phyloP scores from a whole-genome alignment of 2,797 vertebrate genomes.

The Tangara arthus region DNA sequence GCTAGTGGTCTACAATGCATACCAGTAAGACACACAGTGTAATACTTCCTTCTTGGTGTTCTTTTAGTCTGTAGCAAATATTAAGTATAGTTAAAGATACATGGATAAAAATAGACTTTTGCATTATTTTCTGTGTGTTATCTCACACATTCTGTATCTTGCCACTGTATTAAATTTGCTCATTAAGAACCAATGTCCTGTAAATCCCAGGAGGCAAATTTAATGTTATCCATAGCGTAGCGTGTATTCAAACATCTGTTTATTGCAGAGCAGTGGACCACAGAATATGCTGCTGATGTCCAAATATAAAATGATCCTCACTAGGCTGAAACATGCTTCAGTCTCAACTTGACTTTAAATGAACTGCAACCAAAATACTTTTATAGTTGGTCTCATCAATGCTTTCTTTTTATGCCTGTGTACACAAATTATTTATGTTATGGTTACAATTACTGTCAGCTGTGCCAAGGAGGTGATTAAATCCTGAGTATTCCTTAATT shows the following conservation, averaged over 20 bases:
- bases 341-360: conserved; percentile 1
- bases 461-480: neutral
- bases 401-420: neutral
- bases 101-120: neutral
- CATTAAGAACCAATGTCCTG: conserved; percentile 61
- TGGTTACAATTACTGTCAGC: neutral
- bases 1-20: neutral
- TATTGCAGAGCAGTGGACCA: conserved; percentile 39
- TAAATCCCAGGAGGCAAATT: conserved; percentile 47
- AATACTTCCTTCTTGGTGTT: neutral
- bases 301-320: conserved; percentile 9
- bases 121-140: conserved; percentile 19
- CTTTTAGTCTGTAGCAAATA: neutral
- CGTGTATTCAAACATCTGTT: conserved; percentile 64
- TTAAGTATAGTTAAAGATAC: neutral
- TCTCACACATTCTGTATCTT: conserved; percentile 36
- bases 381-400: neutral
- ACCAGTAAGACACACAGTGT: neutral
- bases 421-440: conserved; percentile 38
- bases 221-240: conserved; percentile 11
- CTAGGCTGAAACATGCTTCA: neutral
- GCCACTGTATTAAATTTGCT: conserved; percentile 53
- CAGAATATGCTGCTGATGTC: conserved; percentile 56
- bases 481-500: conserved; percentile 6
- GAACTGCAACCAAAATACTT: conserved; percentile 34